Percentiles rank a stretch among this genome's conserved stretches.
Conservation (phyloP, 1,140 invertebrate genomes). For the Lerema accius region DNA sequence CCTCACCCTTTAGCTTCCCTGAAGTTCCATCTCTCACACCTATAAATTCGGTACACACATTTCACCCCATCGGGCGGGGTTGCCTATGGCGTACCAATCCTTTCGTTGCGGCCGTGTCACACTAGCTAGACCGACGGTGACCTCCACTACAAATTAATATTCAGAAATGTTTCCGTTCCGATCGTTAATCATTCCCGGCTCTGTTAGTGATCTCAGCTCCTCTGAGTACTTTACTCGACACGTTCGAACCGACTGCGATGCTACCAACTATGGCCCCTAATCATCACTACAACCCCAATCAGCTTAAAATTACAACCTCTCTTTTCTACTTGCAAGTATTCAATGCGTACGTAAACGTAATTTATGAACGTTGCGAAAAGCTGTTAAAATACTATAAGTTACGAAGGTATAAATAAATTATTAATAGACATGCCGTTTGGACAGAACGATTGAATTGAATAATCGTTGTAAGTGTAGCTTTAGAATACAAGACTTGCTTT, state of each 20-base stretch:
- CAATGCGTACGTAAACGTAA: too few relatives aligned
- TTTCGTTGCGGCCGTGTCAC: slow-evolving; percentile 77
- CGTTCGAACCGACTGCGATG: slow-evolving; percentile 23
- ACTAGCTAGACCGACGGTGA: slow-evolving; percentile 71
- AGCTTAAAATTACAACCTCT: neutral
- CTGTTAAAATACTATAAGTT: too few relatives aligned
- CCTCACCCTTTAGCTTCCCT: slow-evolving; percentile 81
- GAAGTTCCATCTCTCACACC: slow-evolving; percentile 82
- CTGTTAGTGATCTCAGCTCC: slow-evolving; percentile 54
- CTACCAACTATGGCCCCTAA: neutral
- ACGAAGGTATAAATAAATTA: too few relatives aligned
- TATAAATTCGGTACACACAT: slow-evolving; percentile 81
- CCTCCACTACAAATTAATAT: slow-evolving; percentile 82
- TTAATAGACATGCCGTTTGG: too few relatives aligned
- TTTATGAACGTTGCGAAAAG: too few relatives aligned
- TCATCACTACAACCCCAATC: neutral
- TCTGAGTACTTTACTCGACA: slow-evolving; percentile 36
- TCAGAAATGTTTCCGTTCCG: slow-evolving; percentile 75
- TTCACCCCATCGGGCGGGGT: slow-evolving; percentile 68
- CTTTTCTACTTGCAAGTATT: too few relatives aligned
- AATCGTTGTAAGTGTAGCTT: too few relatives aligned
- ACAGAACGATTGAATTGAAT: too few relatives aligned
- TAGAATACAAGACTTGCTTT: too few relatives aligned
- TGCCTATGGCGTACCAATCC: slow-evolving; percentile 73
- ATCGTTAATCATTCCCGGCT: slow-evolving; percentile 76